These are phyloP conservation scores for Turritopsis rubra DNA, from an alignment of 30 jellyfish, hydroid and myxozoan species.

Conservation along the genomic window DNA sequence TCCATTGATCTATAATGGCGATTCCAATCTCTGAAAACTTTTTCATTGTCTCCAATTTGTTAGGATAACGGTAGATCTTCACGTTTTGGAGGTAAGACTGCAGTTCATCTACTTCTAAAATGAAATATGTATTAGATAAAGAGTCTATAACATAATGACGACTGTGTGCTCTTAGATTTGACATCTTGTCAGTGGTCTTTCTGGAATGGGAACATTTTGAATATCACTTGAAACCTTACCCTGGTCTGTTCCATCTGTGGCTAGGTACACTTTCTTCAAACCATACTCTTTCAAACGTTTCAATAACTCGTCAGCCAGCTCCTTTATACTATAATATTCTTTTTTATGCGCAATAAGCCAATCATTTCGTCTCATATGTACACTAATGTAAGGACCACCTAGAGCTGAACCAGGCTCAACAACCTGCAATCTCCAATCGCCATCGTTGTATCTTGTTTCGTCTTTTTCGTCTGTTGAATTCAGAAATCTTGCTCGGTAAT, in stretches of 20 bases:
- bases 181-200: no score
- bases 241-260: conserved; percentile 68
- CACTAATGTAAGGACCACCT: conserved; percentile 81
- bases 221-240: no score
- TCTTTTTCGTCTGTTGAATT: conserved; percentile 64
- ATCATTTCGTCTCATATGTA: conserved; percentile 82
- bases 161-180: no score
- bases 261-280: conserved; percentile 48
- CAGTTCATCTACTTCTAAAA: conserved; percentile 67
- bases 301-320: conserved; percentile 39
- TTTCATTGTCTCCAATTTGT: conserved; percentile 31
- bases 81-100: conserved; percentile 42
- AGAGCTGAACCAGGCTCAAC: conserved; percentile 80
- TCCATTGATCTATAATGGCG: conserved; percentile 91
- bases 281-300: conserved; percentile 48
- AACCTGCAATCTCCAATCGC: conserved; percentile 69
- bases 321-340: conserved; percentile 58
- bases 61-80: conserved; percentile 31
- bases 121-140: no score
- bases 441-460: conserved; percentile 59
- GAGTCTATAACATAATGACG: not conserved
- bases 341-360: conserved; percentile 54
- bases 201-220: no score
- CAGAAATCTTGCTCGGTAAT: conserved; percentile 41
- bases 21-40: conserved; percentile 80